phyloP scores from a whole-genome alignment of 2,113 vertebrate genomes.

The Riparia riparia region DNA sequence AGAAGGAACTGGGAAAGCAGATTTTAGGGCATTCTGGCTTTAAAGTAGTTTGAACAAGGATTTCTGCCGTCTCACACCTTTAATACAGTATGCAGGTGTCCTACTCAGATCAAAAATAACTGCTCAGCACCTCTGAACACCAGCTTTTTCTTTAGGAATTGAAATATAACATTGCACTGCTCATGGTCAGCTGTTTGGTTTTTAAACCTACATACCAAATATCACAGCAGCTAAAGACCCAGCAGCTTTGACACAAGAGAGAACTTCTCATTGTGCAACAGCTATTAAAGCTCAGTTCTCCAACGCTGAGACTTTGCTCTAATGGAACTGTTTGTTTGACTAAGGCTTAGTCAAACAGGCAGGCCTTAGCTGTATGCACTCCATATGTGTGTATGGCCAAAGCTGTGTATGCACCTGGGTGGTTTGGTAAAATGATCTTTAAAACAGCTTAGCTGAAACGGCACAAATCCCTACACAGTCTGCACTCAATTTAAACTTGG shows the following conservation, averaged over 20 bases:
- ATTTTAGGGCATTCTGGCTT: not conserved
- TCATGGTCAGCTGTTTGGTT: not conserved
- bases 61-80: not conserved
- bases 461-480: not conserved
- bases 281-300: not conserved
- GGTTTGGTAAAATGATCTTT: not conserved
- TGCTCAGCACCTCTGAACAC: not conserved
- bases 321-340: constrained; percentile 6
- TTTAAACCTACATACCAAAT: not conserved
- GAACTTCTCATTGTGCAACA: not conserved
- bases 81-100: not conserved
- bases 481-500: not conserved
- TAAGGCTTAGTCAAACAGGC: not conserved
- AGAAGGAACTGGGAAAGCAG: not conserved
- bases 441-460: not conserved
- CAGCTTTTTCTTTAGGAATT: not conserved
- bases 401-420: not conserved
- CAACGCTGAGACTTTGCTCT: not conserved
- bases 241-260: not conserved
- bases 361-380: not conserved
- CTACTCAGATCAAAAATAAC: not conserved
- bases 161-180: not conserved
- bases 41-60: not conserved
- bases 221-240: not conserved
- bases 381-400: no score